Evolutionary conservation across 2,888 invertebrate species (phyloP).

Genomic region (Rotaria macrura): DNA sequence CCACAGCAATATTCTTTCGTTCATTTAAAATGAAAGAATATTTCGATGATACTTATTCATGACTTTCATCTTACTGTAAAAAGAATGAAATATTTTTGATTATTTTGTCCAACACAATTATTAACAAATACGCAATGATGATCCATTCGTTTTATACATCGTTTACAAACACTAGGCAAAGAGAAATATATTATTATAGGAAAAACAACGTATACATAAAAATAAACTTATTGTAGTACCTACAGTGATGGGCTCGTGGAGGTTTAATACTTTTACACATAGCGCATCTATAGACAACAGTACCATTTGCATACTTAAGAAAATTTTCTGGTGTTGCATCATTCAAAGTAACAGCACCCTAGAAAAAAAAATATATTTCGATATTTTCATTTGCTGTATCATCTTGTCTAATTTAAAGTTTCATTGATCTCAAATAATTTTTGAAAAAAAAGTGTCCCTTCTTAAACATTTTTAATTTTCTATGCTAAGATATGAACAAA

Average conservation of each 20-base stretch:
- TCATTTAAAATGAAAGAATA: not conserved
- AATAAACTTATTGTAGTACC: slow-evolving; percentile 52
- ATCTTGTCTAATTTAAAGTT: too few relatives aligned
- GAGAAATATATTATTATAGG: too few relatives aligned
- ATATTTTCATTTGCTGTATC: too few relatives aligned
- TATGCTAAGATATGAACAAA: too few relatives aligned
- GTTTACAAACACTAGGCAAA: slow-evolving; percentile 26
- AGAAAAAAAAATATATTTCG: slow-evolving; percentile 35
- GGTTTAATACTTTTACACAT: slow-evolving; percentile 70
- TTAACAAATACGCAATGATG: slow-evolving; percentile 61
- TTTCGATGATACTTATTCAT: not conserved
- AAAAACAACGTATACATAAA: slow-evolving; percentile 68
- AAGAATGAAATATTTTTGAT: slow-evolving; percentile 96
- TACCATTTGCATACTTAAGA: slow-evolving; percentile 42
- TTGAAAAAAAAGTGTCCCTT: too few relatives aligned
- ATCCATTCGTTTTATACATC: not conserved
- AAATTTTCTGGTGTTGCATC: slow-evolving; percentile 50
- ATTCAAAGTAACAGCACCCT: slow-evolving; percentile 47
- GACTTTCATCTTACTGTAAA: slow-evolving; percentile 56
- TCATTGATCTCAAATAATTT: too few relatives aligned
- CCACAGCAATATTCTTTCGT: too few relatives aligned
- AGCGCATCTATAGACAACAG: slow-evolving; percentile 59
- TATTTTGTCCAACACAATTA: slow-evolving; percentile 96
- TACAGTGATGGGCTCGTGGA: slow-evolving; percentile 73
- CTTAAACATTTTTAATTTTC: too few relatives aligned